These are phyloP conservation scores for Charanyca ferruginea DNA, from an alignment of 2,888 invertebrate genomes.

Conservation along the genomic window DNA sequence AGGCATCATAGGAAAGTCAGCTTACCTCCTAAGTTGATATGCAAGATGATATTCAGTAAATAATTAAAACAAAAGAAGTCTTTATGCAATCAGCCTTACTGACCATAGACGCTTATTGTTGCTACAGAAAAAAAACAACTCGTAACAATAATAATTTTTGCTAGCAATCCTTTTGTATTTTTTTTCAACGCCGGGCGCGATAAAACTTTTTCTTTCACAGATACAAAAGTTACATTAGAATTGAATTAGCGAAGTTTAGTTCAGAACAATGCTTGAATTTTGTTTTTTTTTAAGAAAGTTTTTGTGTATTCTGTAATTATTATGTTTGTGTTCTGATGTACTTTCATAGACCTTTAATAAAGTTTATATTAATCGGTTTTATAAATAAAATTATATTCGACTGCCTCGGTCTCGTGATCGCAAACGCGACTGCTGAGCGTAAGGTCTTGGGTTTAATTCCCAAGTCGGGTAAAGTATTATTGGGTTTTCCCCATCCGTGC, in stretches of 20 bases:
- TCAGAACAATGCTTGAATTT: conserved; percentile 53
- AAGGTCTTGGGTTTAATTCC: no score
- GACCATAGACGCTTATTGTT: conserved; percentile 48
- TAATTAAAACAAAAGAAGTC: not conserved
- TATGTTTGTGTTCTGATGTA: conserved; percentile 49
- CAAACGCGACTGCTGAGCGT: no score
- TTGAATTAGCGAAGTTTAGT: conserved; percentile 62
- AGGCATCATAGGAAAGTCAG: no score
- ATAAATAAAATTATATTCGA: no score
- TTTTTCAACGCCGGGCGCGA: conserved; percentile 40
- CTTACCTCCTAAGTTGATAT: no score
- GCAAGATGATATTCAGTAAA: no score
- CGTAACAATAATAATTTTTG: conserved; percentile 64
- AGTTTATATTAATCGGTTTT: no score
- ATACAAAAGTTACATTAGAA: conserved; percentile 62
- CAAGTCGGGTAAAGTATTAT: no score
- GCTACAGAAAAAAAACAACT: conserved; percentile 48
- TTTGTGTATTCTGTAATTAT: conserved; percentile 28
- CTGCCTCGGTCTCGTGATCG: no score
- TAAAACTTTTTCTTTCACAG: conserved; percentile 54
- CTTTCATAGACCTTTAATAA: no score
- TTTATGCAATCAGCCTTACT: conserved; percentile 43
- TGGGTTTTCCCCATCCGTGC: no score
- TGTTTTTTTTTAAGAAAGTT: conserved; percentile 45
- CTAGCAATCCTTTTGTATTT: conserved; percentile 62